Evolutionary conservation across 2,797 vertebrate species (phyloP).

Genomic region (Jordanella pulchra): DNA sequence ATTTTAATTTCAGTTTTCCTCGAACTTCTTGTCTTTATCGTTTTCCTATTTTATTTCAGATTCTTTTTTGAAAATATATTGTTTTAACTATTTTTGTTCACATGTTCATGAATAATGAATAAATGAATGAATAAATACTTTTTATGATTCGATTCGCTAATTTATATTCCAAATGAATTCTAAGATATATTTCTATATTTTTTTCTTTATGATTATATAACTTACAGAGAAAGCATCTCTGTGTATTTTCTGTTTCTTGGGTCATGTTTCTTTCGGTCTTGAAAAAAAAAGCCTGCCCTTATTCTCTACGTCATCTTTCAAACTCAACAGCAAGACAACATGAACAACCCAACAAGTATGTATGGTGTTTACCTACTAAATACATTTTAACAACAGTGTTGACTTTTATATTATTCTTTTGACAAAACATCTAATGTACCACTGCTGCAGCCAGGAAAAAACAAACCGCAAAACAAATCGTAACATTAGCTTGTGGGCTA

Average conservation of each 20-base stretch:
- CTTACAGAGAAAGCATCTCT: too few relatives aligned
- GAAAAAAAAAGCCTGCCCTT: conserved; percentile 36
- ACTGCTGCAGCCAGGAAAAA: background rate
- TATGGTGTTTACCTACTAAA: conserved; percentile 29
- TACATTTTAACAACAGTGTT: conserved; percentile 46
- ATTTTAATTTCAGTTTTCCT: background rate
- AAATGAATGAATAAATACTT: too few relatives aligned
- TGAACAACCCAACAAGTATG: conserved; percentile 58
- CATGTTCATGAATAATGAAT: too few relatives aligned
- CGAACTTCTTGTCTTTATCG: background rate
- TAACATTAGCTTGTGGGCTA: conserved; percentile 27
- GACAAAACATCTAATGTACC: background rate
- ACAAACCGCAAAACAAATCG: background rate
- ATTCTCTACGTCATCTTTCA: conserved; percentile 49
- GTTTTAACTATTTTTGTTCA: too few relatives aligned
- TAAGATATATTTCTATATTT: too few relatives aligned
- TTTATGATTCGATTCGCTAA: too few relatives aligned
- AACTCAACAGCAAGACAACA: conserved; percentile 52
- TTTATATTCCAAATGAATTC: too few relatives aligned
- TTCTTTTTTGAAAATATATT: too few relatives aligned
- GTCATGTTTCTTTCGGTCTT: too few relatives aligned
- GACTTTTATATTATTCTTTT: background rate
- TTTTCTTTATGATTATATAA: too few relatives aligned
- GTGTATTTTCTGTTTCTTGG: too few relatives aligned
- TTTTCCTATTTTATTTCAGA: background rate